Evolutionary conservation across 2,797 vertebrate genomes (phyloP).

Genomic region (Pelobates cultripes): DNA sequence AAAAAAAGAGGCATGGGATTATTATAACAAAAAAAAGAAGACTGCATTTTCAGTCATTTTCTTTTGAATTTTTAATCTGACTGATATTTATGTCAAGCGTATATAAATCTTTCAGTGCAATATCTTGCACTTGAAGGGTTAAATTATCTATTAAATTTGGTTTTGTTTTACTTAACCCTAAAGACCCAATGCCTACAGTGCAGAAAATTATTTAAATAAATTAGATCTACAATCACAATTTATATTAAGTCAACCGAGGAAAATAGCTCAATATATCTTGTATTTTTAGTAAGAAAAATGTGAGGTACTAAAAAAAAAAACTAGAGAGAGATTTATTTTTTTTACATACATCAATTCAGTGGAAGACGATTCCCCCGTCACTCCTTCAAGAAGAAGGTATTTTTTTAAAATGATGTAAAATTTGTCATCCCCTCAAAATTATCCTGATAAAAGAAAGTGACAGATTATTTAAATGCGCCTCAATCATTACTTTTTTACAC

Average conservation of each 20-base stretch:
- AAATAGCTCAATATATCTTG: conserved; percentile 10
- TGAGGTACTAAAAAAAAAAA: conserved; percentile 17
- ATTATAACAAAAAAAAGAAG: no score
- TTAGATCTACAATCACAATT: background rate
- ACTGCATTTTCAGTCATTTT: no score
- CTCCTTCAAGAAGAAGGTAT: conserved; percentile 33
- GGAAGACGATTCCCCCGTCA: conserved; percentile 26
- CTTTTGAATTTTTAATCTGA: no score
- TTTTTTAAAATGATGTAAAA: conserved; percentile 46
- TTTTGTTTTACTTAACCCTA: background rate
- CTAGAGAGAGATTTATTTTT: conserved; percentile 29
- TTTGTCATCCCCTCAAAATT: conserved; percentile 44
- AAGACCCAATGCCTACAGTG: background rate
- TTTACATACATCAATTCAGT: conserved; percentile 30
- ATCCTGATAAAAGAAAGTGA: conserved; percentile 44
- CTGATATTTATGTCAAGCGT: background rate
- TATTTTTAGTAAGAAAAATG: conserved; percentile 3
- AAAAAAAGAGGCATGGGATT: no score
- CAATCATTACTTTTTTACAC: conserved; percentile 45
- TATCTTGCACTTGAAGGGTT: background rate
- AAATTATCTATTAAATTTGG: background rate
- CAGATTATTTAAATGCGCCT: conserved; percentile 50
- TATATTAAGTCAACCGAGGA: background rate
- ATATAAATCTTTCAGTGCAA: background rate
- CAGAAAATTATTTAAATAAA: background rate